Evolutionary conservation across 2,888 invertebrate genomes (phyloP).

Genomic region (Melipona bicolor): DNA sequence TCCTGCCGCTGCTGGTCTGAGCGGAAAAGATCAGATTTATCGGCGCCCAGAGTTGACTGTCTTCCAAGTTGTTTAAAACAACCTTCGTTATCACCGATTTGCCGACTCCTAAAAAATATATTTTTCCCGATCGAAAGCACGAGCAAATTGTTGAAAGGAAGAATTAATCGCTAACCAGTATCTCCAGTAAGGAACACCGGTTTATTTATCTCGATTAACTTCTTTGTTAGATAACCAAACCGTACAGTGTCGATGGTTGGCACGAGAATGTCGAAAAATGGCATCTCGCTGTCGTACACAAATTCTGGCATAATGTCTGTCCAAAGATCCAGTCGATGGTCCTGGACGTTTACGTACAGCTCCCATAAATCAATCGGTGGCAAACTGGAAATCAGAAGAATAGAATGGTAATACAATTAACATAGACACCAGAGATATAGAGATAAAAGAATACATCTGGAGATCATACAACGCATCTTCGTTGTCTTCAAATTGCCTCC

Average conservation of each 20-base stretch:
- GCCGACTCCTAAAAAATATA: conserved; percentile 89
- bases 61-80: conserved; percentile 88
- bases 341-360: conserved; percentile 90
- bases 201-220: conserved; percentile 89
- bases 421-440: no score
- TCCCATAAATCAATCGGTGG: conserved; percentile 91
- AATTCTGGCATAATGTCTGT: conserved; percentile 91
- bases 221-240: conserved; percentile 92
- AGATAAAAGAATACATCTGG: background rate
- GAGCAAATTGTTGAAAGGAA: fast-evolving
- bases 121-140: no score
- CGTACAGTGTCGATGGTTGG: conserved; percentile 96
- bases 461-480: conserved; percentile 87
- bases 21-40: conserved; percentile 95
- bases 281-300: conserved; percentile 88
- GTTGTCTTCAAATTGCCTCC: conserved; percentile 89
- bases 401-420: background rate
- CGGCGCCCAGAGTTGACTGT: conserved; percentile 88
- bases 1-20: conserved; percentile 93
- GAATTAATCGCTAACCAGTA: conserved; percentile 86
- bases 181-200: conserved; percentile 96
- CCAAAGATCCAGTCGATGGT: conserved; percentile 91
- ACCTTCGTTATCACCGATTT: conserved; percentile 94
- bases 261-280: conserved; percentile 95
- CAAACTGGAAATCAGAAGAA: conserved; percentile 85